Evolutionary conservation across 92 coral and sea anemone species (phyloP).

Genomic region (Scolanthus callimorphus): DNA sequence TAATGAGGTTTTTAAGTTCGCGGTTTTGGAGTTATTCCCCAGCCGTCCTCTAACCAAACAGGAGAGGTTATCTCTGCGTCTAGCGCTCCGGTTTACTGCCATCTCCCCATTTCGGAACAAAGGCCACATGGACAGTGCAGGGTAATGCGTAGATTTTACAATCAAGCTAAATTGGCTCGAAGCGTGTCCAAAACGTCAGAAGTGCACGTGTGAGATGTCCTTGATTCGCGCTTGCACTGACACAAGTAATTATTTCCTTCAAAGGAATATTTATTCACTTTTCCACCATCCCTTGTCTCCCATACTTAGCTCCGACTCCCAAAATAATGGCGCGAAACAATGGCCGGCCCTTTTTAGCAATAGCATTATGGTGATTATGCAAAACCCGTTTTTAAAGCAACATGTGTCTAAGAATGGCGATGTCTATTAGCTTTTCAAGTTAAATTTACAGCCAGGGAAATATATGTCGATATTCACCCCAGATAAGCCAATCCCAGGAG

Average conservation of each 20-base stretch:
- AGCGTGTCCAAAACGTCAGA: constrained; percentile 67
- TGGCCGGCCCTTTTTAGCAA: constrained; percentile 56
- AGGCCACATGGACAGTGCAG: constrained; percentile 47
- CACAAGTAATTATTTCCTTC: constrained; percentile 50
- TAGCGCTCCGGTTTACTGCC: too few species aligned
- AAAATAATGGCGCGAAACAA: constrained; percentile 67
- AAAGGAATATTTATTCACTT: constrained; percentile 50
- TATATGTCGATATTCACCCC: constrained; percentile 1
- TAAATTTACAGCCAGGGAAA: constrained; percentile 3
- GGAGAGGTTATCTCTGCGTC: too few species aligned
- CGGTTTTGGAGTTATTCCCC: too few species aligned
- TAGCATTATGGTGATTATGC: constrained; percentile 77
- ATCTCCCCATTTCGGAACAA: too few species aligned
- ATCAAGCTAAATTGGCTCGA: constrained; percentile 51
- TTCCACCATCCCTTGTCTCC: constrained; percentile 56
- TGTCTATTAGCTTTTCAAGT: constrained; percentile 43
- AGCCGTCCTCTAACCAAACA: too few species aligned
- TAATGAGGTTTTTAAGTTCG: too few species aligned
- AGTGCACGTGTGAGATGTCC: constrained; percentile 51
- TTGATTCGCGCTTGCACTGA: constrained; percentile 37
- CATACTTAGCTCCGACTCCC: constrained; percentile 35
- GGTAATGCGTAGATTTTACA: constrained; percentile 49
- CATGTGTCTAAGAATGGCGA: constrained; percentile 74
- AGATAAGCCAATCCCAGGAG: neutral
- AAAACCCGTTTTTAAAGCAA: constrained; percentile 68